These are phyloP conservation scores for Orthonyx spaldingii DNA, from an alignment of 2,113 vertebrate genomes.

Conservation along the genomic window DNA sequence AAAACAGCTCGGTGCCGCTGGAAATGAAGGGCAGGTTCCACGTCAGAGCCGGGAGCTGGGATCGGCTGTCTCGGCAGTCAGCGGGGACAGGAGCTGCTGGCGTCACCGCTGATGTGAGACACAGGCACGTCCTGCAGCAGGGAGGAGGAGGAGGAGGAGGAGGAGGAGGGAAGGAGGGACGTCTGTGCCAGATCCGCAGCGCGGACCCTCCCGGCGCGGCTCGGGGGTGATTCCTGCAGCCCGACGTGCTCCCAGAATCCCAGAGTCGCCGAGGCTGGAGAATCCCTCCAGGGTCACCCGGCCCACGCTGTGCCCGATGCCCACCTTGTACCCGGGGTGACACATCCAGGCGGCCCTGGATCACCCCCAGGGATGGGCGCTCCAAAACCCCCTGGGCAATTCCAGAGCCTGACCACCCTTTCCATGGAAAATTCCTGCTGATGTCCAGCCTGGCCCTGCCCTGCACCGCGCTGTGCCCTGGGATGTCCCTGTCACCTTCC, in stretches of 20 bases:
- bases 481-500: background rate
- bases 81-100: constrained; percentile 53
- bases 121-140: background rate
- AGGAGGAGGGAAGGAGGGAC: background rate
- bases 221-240: background rate
- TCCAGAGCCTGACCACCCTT: background rate
- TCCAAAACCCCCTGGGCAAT: background rate
- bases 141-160: too few species aligned
- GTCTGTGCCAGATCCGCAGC: constrained; percentile 12
- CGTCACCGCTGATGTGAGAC: constrained; percentile 33
- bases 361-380: background rate
- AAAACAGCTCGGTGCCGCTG: background rate
- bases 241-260: background rate
- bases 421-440: background rate
- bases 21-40: background rate
- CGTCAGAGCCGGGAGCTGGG: background rate
- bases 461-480: too few species aligned
- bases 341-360: background rate
- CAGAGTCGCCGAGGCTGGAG: rapidly evolving
- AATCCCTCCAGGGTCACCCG: rapidly evolving
- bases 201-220: background rate
- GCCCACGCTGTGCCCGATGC: rapidly evolving
- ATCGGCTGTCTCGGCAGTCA: constrained; percentile 13
- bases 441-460: rapidly evolving
- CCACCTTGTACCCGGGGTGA: rapidly evolving